Evolutionary conservation across 2,113 vertebrate genomes (phyloP), one percentile per base, ranked within the genome.

Genomic region (Heptranchias perlo): DNA sequence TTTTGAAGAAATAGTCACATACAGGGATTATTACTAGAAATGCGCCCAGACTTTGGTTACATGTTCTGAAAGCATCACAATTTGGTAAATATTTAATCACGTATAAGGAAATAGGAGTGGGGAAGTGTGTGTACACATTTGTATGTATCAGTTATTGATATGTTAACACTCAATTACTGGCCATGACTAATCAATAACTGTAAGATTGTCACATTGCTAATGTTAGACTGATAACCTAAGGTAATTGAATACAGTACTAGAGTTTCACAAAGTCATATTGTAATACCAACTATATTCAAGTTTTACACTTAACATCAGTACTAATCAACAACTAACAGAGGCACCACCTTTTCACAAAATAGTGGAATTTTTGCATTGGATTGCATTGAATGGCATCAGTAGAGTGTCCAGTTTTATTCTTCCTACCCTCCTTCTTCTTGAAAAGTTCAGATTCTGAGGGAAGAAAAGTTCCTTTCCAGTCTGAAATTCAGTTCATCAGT

Each of bases 301-400:
- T 98, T 97, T 98, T 97, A 97, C 97, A 97, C 97, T 98, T 97
- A 97, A 97, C 96, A 97, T 97, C 97, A 97, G 96, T 97, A 97
- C 96, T 96, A 96, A 96, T 96, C 96, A 97, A 96, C 96, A 96
- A 97, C 97, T 97, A 98, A 97, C 97, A 97, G 96, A 98, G 98
- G 98, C 98, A 97, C 97, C 96, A 98, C 98, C 97, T 97, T 97
- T 96, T 97, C 78, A 21, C 96, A 96, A 96, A 64, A 96, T 97
- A 98, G 97, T 97, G 97, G 97, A 98, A 98, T 98, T 97, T 96
- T 98, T 99, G 99, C 98, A 98, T 98, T 99, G 99, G 98, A 98
- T 99, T 99, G 99, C 98, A 98, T 98, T 97, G 97, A 98, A 98
- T 97, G 98, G 97, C 97, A 97, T 98, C 98, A 98, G 98, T 98